Percentiles rank a stretch among this genome's conserved stretches.
These are phyloP conservation scores for Scaptomyza montana DNA, from an alignment of 1,140 invertebrate species.

Conservation along the genomic window DNA sequence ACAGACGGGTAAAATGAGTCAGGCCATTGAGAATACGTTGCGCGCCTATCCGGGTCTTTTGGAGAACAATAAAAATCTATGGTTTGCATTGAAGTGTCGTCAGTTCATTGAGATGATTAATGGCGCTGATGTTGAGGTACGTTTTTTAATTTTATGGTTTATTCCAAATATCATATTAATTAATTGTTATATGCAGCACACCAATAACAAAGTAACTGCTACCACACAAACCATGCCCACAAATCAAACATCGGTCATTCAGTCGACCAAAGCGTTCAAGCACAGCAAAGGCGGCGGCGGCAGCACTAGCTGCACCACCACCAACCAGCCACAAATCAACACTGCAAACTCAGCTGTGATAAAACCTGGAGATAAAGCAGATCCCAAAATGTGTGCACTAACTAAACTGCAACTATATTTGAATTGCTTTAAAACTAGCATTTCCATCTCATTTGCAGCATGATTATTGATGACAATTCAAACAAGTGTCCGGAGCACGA, in stretches of 20 bases:
- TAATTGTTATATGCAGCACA: constrained; percentile 35
- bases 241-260: constrained; percentile 89
- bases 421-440: not conserved
- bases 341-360: constrained; percentile 84
- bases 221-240: constrained; percentile 80
- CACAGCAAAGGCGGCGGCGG: constrained; percentile 82
- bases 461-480: constrained; percentile 73
- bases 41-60: constrained; percentile 95
- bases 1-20: constrained; percentile 95
- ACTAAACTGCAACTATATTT: not conserved
- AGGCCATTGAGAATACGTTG: constrained; percentile 96
- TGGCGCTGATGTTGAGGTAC: constrained; percentile 89
- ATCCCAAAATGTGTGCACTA: constrained; percentile 54
- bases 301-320: constrained; percentile 47
- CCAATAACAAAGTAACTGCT: constrained; percentile 73
- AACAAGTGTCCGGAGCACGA: constrained; percentile 72
- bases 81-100: constrained; percentile 97
- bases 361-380: constrained; percentile 83
- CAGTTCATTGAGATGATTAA: constrained; percentile 99
- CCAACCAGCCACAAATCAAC: constrained; percentile 64
- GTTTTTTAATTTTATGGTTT: not conserved
- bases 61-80: constrained; percentile 94
- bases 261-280: constrained; percentile 88
- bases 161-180: not conserved
- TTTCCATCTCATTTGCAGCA: constrained; percentile 27